Evolutionary conservation across 2,888 invertebrate genomes (phyloP).

Genomic region (Augiades crinisus): DNA sequence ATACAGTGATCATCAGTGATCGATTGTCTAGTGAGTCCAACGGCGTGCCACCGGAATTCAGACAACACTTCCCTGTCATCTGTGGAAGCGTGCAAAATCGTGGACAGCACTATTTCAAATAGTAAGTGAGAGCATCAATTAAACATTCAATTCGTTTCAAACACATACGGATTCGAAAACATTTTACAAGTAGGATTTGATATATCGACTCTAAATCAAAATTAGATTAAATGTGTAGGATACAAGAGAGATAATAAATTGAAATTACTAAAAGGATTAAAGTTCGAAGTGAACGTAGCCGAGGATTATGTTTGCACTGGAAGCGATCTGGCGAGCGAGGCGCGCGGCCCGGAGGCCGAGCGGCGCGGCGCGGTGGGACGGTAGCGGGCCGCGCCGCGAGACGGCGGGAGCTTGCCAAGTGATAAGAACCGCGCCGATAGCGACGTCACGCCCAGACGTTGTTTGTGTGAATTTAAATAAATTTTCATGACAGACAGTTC

Average conservation of each 20-base stretch:
- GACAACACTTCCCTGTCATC: constrained; percentile 63
- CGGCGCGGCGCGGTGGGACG: constrained; percentile 54
- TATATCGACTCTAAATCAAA: too few species aligned
- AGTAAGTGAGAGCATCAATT: constrained; percentile 60
- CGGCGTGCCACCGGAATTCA: constrained; percentile 58
- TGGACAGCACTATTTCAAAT: constrained; percentile 77
- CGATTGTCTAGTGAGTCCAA: constrained; percentile 61
- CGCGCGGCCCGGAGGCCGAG: constrained; percentile 44
- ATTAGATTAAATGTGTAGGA: background rate
- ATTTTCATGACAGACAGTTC: constrained; percentile 81
- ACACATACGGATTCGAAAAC: too few species aligned
- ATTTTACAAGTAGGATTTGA: too few species aligned
- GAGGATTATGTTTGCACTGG: constrained; percentile 55
- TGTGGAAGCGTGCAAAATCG: constrained; percentile 67
- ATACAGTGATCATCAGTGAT: constrained; percentile 57
- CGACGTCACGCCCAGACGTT: constrained; percentile 81
- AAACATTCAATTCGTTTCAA: background rate
- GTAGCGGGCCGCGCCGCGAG: constrained; percentile 61
- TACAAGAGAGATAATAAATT: background rate
- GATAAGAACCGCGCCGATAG: constrained; percentile 81
- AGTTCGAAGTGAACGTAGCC: constrained; percentile 22
- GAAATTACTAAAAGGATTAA: constrained; percentile 2
- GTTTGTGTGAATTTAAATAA: constrained; percentile 82
- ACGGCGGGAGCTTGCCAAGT: constrained; percentile 79
- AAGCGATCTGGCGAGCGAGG: constrained; percentile 38